A percentile compares a stretch with the other conserved stretches of the same genome.
phyloP scores from a whole-genome alignment of 2,888 invertebrate genomes.

The Acanthopleura granulata region DNA sequence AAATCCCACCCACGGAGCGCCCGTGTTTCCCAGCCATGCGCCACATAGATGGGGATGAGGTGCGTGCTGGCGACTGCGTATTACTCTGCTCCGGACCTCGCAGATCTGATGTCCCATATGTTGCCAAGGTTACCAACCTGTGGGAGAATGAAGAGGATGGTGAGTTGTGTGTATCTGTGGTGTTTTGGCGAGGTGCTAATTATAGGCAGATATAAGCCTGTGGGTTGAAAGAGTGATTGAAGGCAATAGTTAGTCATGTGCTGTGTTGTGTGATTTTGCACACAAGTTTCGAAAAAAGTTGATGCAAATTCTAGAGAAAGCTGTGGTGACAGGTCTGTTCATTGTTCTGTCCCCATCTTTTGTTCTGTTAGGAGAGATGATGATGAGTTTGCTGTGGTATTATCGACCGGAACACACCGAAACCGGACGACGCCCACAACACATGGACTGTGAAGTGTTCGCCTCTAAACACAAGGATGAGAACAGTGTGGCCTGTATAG shows the following conservation, averaged over 20 bases:
- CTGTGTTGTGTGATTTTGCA: too few relatives aligned
- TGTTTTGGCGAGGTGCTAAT: too few relatives aligned
- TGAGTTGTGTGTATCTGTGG: conserved; percentile 68
- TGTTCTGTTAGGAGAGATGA: conserved; percentile 86
- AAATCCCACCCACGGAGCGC: conserved; percentile 75
- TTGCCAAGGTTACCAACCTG: conserved; percentile 92
- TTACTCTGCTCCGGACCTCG: conserved; percentile 87
- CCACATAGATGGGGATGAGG: conserved; percentile 87
- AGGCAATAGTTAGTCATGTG: too few relatives aligned
- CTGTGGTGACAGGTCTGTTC: too few relatives aligned
- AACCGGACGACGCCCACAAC: conserved; percentile 80
- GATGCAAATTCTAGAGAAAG: too few relatives aligned
- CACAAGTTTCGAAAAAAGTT: too few relatives aligned
- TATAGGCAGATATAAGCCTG: too few relatives aligned
- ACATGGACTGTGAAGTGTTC: conserved; percentile 92
- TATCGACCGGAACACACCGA: conserved; percentile 98
- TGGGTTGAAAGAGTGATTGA: too few relatives aligned
- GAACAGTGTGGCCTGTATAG: conserved; percentile 96
- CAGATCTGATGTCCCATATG: conserved; percentile 90
- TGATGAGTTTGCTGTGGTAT: conserved; percentile 97
- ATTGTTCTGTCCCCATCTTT: too few relatives aligned
- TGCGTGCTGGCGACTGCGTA: conserved; percentile 91
- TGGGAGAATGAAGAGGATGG: conserved; percentile 97
- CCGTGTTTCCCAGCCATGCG: conserved; percentile 92
- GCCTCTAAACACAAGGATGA: conserved; percentile 95